Conservation (phyloP, 2,888 invertebrate species). For the Noctuana brunneofusca region DNA sequence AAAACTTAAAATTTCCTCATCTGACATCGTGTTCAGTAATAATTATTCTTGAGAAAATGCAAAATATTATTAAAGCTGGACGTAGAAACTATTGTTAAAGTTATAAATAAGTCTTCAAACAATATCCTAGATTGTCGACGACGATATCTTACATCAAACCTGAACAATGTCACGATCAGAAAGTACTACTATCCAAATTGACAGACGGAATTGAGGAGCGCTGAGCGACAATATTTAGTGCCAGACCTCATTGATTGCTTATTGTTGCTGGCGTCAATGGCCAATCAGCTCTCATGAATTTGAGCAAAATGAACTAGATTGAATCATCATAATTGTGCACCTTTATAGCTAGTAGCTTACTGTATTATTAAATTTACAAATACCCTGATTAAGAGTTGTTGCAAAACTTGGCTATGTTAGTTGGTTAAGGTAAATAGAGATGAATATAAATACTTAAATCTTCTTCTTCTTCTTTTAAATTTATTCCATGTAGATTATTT, state of each 20-base stretch:
- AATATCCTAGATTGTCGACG: neutral
- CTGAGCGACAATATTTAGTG: slow-evolving; percentile 56
- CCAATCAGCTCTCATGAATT: slow-evolving; percentile 66
- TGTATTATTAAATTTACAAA: neutral
- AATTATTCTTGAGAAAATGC: no score
- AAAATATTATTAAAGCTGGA: no score
- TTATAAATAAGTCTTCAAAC: neutral
- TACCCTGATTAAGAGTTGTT: neutral
- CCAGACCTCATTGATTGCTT: slow-evolving; percentile 65
- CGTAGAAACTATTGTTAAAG: no score
- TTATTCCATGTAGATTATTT: neutral
- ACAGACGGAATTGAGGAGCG: slow-evolving; percentile 52
- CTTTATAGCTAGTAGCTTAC: neutral
- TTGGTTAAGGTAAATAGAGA: no score
- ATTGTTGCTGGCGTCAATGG: slow-evolving; percentile 68
- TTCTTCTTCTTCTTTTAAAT: no score
- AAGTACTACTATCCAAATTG: neutral
- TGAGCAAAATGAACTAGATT: slow-evolving; percentile 10
- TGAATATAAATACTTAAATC: no score
- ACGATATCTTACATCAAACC: slow-evolving; percentile 1
- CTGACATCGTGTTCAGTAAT: no score
- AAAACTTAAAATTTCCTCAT: no score
- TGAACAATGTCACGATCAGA: neutral
- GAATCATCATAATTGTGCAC: neutral
- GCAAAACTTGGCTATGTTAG: no score